Percentiles rank a stretch among this genome's conserved stretches.
phyloP scores from a whole-genome alignment of 2,888 invertebrate species.

The Anthophora plumipes region DNA sequence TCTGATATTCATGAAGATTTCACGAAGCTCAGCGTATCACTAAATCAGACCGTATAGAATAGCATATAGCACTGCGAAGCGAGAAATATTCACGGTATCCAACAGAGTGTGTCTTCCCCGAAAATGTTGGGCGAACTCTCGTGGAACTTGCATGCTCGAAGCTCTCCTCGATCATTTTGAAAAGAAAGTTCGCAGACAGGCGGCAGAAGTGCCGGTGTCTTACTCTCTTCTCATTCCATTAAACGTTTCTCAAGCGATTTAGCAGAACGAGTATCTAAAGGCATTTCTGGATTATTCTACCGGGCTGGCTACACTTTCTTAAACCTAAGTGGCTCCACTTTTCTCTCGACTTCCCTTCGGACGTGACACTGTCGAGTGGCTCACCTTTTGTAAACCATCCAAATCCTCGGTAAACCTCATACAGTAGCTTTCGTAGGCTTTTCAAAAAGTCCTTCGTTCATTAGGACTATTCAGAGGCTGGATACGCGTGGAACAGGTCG shows the following conservation, averaged over 20 bases:
- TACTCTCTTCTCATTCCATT: conserved; percentile 52
- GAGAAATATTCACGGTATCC: not conserved
- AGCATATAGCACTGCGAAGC: not conserved
- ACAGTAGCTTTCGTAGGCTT: conserved; percentile 32
- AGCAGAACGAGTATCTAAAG: conserved; percentile 66
- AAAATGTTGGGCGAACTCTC: conserved; percentile 31
- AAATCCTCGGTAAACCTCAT: conserved; percentile 62
- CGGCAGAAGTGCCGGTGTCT: not conserved
- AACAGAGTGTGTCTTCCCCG: conserved; percentile 1
- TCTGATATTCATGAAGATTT: not conserved
- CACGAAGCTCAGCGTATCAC: too few relatives aligned
- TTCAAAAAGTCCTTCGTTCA: conserved; percentile 57
- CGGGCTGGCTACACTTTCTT: conserved; percentile 62
- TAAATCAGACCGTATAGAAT: not conserved
- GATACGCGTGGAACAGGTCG: not conserved
- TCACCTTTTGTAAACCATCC: conserved; percentile 55
- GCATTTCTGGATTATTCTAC: conserved; percentile 65
- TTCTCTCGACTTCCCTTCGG: conserved; percentile 51
- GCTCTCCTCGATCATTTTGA: conserved; percentile 37
- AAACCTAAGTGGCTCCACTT: conserved; percentile 68
- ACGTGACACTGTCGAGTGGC: conserved; percentile 54
- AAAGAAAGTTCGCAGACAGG: conserved; percentile 41
- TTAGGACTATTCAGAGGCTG: conserved; percentile 37
- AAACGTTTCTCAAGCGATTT: conserved; percentile 66
- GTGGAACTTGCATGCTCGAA: conserved; percentile 17